Percentiles rank a stretch among this genome's conserved stretches.
These are phyloP conservation scores for Vombatus ursinus DNA, from an alignment of 2,113 vertebrate species.

Conservation along the genomic window DNA sequence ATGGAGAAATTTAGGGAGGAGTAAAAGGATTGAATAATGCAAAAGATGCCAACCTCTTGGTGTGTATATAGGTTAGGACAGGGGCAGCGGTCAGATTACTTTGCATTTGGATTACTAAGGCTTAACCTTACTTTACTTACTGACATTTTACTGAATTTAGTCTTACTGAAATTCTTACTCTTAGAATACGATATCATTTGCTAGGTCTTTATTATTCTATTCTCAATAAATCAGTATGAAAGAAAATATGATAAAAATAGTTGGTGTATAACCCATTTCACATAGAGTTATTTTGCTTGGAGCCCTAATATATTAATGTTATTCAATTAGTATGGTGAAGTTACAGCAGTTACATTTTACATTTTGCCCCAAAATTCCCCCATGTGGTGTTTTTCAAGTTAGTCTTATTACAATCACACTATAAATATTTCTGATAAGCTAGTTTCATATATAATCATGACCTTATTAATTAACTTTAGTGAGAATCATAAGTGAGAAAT, in stretches of 20 bases:
- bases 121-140: too few relatives aligned
- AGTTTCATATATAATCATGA: constrained; percentile 69
- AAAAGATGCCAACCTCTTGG: too few relatives aligned
- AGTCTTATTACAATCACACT: constrained; percentile 75
- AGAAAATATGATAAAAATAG: constrained; percentile 52
- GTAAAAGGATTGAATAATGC: too few relatives aligned
- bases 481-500: constrained; percentile 74
- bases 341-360: constrained; percentile 6
- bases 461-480: constrained; percentile 76
- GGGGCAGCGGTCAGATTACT: not conserved
- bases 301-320: constrained; percentile 61
- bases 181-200: not conserved
- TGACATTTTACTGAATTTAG: too few relatives aligned
- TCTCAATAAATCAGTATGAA: constrained; percentile 46
- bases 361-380: constrained; percentile 73
- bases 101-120: constrained; percentile 44
- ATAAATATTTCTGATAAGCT: constrained; percentile 65
- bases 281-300: constrained; percentile 71
- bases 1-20: too few relatives aligned
- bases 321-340: not conserved
- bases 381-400: constrained; percentile 73
- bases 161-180: not conserved
- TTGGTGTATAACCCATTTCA: constrained; percentile 65
- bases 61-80: too few relatives aligned
- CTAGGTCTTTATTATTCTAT: constrained; percentile 31